Percentiles rank a stretch among this genome's conserved stretches.
Evolutionary conservation across 2,888 invertebrate species (phyloP).

Genomic region (Linnaemya tessellans): DNA sequence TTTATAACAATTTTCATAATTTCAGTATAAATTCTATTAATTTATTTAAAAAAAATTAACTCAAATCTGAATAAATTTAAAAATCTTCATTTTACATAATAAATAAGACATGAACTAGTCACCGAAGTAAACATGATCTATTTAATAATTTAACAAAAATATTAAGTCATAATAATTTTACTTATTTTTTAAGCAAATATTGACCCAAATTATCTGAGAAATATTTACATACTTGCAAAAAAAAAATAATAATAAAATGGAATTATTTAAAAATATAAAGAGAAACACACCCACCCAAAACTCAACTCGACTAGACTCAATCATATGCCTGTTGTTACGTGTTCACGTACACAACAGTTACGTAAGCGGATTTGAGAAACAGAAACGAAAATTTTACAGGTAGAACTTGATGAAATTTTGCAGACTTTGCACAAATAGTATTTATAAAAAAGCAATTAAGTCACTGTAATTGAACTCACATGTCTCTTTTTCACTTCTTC

Average conservation of each 20-base stretch:
- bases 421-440: not conserved
- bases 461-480: slow-evolving; percentile 33
- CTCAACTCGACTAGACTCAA: not conserved
- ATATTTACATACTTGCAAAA: not conserved
- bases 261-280: not conserved
- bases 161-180: slow-evolving; percentile 48
- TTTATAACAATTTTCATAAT: no score
- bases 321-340: slow-evolving; percentile 25
- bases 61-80: no score
- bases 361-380: not conserved
- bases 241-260: no score
- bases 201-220: slow-evolving; percentile 9
- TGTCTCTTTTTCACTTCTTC: slow-evolving; percentile 14
- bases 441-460: not conserved
- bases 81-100: slow-evolving; percentile 12
- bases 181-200: slow-evolving; percentile 48
- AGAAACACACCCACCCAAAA: slow-evolving; percentile 11
- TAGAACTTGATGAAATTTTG: slow-evolving; percentile 34
- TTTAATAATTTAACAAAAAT: slow-evolving; percentile 5
- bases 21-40: no score
- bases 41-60: no score
- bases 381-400: not conserved
- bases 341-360: not conserved
- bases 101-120: not conserved
- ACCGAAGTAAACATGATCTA: not conserved